Evolutionary conservation across 2,888 invertebrate genomes (phyloP).

Genomic region (Tortrix viridana): DNA sequence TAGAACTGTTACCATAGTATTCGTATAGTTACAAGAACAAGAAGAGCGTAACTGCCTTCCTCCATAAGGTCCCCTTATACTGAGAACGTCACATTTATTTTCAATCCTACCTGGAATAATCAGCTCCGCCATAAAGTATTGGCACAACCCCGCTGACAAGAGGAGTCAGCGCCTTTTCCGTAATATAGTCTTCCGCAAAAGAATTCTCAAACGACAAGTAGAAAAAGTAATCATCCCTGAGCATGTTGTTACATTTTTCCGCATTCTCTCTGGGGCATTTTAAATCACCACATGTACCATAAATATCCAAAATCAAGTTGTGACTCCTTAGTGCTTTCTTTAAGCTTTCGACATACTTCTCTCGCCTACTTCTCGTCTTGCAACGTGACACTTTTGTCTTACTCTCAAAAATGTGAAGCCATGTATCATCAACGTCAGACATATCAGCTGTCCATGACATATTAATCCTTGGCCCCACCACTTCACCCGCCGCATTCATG

Average conservation of each 20-base stretch:
- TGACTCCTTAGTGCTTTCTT: conserved; percentile 45
- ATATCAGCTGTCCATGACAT: conserved; percentile 59
- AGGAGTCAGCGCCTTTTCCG: conserved; percentile 60
- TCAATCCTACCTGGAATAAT: conserved; percentile 82
- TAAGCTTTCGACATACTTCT: conserved; percentile 43
- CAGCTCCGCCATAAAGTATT: conserved; percentile 86
- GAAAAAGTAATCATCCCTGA: conserved; percentile 58
- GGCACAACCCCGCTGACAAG: conserved; percentile 85
- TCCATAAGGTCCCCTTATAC: no score
- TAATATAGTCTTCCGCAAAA: conserved; percentile 59
- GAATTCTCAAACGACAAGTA: conserved; percentile 64
- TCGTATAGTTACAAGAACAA: no score
- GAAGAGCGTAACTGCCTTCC: no score
- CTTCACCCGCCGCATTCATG: conserved; percentile 47
- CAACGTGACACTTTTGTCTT: conserved; percentile 55
- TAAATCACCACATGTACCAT: conserved; percentile 54
- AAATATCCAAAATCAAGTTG: conserved; percentile 53
- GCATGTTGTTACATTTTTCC: conserved; percentile 45
- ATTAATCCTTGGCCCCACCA: conserved; percentile 54
- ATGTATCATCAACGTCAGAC: conserved; percentile 48
- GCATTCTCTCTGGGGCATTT: conserved; percentile 47
- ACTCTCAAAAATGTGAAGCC: conserved; percentile 41
- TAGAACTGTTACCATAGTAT: no score
- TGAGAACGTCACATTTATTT: no score
- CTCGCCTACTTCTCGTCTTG: conserved; percentile 45